These are phyloP conservation scores for Hypselothyrea guttata DNA, from an alignment of 2,888 invertebrate genomes.

Conservation along the genomic window DNA sequence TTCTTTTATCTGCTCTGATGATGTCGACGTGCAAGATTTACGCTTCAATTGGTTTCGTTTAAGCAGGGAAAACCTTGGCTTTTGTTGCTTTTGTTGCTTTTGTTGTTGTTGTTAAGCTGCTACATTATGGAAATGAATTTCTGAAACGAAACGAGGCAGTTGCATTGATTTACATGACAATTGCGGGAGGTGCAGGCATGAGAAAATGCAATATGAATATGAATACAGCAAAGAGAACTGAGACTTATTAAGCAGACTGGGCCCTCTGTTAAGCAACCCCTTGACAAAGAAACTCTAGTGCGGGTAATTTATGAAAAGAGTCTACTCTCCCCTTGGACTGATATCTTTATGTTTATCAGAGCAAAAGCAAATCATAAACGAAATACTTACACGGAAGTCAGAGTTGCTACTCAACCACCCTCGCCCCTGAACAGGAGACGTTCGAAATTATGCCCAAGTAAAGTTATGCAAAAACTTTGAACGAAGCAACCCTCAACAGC, in stretches of 20 bases:
- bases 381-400: conserved; percentile 57
- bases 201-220: conserved; percentile 55
- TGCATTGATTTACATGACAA: conserved; percentile 73
- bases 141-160: conserved; percentile 28
- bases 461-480: conserved; percentile 57
- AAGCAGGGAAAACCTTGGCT: conserved; percentile 47
- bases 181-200: conserved; percentile 50
- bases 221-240: conserved; percentile 16
- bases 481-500: conserved; percentile 39
- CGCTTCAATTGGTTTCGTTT: conserved; percentile 74
- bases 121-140: conserved; percentile 66
- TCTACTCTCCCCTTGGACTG: conserved; percentile 31
- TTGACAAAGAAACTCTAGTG: conserved; percentile 14
- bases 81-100: conserved; percentile 16
- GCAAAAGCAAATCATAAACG: conserved; percentile 68
- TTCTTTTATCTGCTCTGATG: conserved; percentile 52
- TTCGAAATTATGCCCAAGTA: conserved; percentile 51
- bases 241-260: conserved; percentile 40
- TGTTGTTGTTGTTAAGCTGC: conserved; percentile 26
- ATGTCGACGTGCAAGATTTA: conserved; percentile 68
- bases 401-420: conserved; percentile 12
- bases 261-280: conserved; percentile 48
- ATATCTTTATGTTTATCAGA: conserved; percentile 57
- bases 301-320: conserved; percentile 45
- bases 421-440: conserved; percentile 4